Base-by-base conservation (phyloP, 2,113 vertebrate species). In the Triplophysa siluroides region DNA sequence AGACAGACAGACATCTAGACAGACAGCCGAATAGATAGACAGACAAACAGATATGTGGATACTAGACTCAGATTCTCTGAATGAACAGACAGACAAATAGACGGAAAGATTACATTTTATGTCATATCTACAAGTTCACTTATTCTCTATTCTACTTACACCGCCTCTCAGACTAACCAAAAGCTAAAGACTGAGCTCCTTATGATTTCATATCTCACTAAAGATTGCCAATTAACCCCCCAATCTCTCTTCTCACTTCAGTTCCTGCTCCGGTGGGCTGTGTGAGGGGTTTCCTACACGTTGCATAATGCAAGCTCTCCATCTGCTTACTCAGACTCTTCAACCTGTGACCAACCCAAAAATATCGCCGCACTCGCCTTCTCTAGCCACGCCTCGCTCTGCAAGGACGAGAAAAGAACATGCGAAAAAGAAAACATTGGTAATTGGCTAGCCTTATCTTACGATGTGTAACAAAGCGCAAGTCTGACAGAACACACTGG, bases 271-370 rank as follows among this genome's bases (percentile, higher is more conserved):
- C 2, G 2, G 68, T 70, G 23, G 47, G 47, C 47, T 70, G 16
- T 47, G 43, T 45, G 11, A 54, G 54, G 11, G 52, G 19, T 72
- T 72, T 58, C 63, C 80, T 91, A 88, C 90, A 91, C 87, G 85
- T 89, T 93, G 91, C 90, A 92, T 95, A 93, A 94, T 86, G 91
- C 93, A 95, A 93, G 93, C 91, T 91, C 85, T 85, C 89, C 85
- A 90, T 92, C 86, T 90, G 92, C 90, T 88, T 85, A 82, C 91
- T 93, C 93, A 93, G 93, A 10, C 6, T 8, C 92, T 52, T 87
- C 82, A 87, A 92, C 90, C 90, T 87, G 89, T 86, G 83, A 90
- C 12, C 21, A 47, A 24, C 19, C 54, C 66, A 24, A 61, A 72
- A 14, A 74, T 14, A 43, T 60, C 13, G 41, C 54, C 29, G 16